These are phyloP conservation scores for Actenoides hombroni DNA, from an alignment of 2,113 vertebrate genomes.

Conservation along the genomic window DNA sequence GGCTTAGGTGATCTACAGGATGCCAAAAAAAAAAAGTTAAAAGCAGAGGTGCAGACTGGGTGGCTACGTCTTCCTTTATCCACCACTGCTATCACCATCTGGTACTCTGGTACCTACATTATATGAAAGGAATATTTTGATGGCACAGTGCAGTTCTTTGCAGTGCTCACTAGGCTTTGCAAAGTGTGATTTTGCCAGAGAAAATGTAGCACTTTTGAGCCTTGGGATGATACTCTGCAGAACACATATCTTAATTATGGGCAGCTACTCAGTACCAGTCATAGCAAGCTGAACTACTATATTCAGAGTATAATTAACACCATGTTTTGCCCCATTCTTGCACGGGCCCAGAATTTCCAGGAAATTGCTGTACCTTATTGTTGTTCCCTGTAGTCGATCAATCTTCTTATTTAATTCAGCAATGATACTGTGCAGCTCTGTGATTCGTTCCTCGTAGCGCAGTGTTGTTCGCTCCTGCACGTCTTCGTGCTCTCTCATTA, in stretches of 20 bases:
- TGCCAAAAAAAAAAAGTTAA: neutral
- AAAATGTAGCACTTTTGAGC: neutral
- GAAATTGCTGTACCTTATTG: slow-evolving; percentile 78
- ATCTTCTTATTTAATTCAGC: slow-evolving; percentile 90
- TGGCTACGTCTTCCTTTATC: neutral
- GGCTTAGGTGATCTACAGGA: neutral
- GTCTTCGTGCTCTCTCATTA: slow-evolving; percentile 86
- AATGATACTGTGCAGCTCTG: slow-evolving; percentile 87
- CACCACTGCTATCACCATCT: rapidly evolving
- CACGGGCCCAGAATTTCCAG: neutral
- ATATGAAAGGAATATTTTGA: neutral
- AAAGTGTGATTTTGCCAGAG: neutral
- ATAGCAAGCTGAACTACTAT: neutral
- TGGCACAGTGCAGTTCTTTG: neutral
- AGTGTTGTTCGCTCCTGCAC: slow-evolving; percentile 82
- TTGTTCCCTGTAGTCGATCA: slow-evolving; percentile 80
- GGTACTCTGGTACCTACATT: neutral
- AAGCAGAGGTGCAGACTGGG: neutral
- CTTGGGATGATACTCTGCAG: neutral
- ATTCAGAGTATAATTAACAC: neutral
- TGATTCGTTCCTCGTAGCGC: slow-evolving; percentile 87
- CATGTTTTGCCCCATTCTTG: neutral
- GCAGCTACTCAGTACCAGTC: neutral
- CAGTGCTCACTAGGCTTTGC: neutral
- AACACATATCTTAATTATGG: neutral